A percentile compares a stretch with the other conserved stretches of the same genome.
phyloP scores from a whole-genome alignment of 2,888 invertebrate species.

The Smittia sp. region DNA sequence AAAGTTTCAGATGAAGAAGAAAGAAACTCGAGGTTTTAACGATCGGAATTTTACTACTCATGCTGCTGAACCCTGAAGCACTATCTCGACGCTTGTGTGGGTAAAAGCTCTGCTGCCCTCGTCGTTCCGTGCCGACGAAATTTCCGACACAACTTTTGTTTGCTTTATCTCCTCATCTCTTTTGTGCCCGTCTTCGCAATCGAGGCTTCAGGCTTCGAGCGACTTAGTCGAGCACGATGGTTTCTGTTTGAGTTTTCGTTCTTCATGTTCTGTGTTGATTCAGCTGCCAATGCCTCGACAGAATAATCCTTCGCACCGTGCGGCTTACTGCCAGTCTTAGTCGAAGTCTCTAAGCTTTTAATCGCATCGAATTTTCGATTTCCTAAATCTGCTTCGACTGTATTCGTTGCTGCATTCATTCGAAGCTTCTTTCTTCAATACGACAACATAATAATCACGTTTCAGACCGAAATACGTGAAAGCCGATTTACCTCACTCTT shows the following conservation, averaged over 20 bases:
- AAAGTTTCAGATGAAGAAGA: background rate
- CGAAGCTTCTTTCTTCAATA: background rate
- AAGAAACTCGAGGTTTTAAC: background rate
- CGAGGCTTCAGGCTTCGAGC: too few species aligned
- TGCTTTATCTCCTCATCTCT: background rate
- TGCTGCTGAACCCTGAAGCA: slow-evolving; percentile 19
- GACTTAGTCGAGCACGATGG: background rate
- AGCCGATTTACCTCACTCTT: background rate
- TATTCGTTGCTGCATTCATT: background rate
- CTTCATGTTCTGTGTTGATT: background rate
- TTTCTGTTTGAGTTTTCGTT: background rate
- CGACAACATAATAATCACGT: background rate
- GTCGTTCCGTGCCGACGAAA: background rate
- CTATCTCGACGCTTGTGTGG: background rate
- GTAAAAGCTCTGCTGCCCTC: background rate
- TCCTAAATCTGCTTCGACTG: background rate
- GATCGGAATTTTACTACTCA: background rate
- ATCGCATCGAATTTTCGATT: background rate
- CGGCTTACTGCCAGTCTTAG: background rate
- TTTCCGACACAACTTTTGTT: background rate
- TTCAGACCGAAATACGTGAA: background rate
- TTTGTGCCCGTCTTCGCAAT: background rate
- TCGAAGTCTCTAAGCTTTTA: background rate
- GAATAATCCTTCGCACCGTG: background rate
- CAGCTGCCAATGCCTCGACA: background rate